Evolutionary conservation across 2,113 vertebrate species (phyloP), one percentile per base, ranked within the genome.

Genomic region (Eurypyga helias): DNA sequence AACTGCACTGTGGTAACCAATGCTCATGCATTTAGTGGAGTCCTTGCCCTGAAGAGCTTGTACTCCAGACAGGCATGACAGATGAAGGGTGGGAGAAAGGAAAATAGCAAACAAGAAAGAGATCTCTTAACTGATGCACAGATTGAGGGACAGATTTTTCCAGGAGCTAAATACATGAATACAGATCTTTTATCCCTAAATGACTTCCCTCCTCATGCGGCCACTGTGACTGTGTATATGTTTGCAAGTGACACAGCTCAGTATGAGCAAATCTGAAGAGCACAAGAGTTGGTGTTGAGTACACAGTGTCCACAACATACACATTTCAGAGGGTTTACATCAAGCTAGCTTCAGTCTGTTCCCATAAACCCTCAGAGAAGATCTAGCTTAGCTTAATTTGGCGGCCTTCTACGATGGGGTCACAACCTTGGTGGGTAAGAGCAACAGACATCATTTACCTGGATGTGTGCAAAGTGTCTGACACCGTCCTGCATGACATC

Each of bases 61-160:
- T 77, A 5, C 76, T 95, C 80, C 95, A 97, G 94, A 92, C 85
- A 95, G 92, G 57, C 79, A 10, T 60, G 93, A 97, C 96, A 96
- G 95, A 95, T 97, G 92, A 97, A 93, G 85, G 95, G 96, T 97
- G 97, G 94, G 97, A 97, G 96, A 96, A 75, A 89, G 81, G 79
- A 92, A 93, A 94, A 96, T 3, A 95, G 95, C 96, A 95, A 97
- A 92, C 92, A 87, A 94, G 96, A 80, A 88, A 33, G 78, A 92
- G 89, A 92, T 89, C 88, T 94, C 33, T 20, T 26, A 89, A 45
- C 57, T 36, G 67, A 76, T 49, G 85, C 93, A 97, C 95, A 97
- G 96, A 97, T 93, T 95, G 96, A 96, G 95, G 94, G 95, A 95
- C 95, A 96, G 95, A 96, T 97, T 96, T 97, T 81, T 81, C 92